Evolutionary conservation across 2,888 invertebrate species (phyloP), one percentile per base, ranked within the genome.

Genomic region (Frankliniella intonsa): DNA sequence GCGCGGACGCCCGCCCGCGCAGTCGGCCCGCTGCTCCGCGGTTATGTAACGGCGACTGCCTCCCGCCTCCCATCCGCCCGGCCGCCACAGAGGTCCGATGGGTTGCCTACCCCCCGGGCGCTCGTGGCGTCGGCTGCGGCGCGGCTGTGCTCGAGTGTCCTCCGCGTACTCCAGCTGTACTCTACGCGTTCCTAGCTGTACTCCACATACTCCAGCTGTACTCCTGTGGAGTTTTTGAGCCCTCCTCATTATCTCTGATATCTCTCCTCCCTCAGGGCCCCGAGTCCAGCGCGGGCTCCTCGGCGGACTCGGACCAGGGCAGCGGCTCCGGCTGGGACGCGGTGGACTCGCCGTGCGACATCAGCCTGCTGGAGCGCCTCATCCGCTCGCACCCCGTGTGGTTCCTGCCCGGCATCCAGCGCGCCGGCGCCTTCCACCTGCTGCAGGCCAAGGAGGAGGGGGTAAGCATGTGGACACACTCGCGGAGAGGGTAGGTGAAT

Each of bases 301-400:
- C 69, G 69, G 69, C 69, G 69, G 69, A 76, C 69, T 76, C 69
- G 83, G 92, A 38, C 38, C 38, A 38, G 38, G 38, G 38, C 38
- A 38, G 38, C 38, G 38, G 91, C 84, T 92, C 92, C 86, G 92
- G 83, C n/a, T 83, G 82, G 65, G 83, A 82, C 25, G 85, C 83
- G n/a, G 85, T 85, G 55, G 85, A 92, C 86, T 93, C 93, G 84
- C 94, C 95, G 84, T 96, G 95, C 88, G 94, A 94, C 89, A 94
- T 96, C 87, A 93, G 94, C 38, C 89, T 96, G 84, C 90, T 96
- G 87, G 97, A 98, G 88, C 91, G 97, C 84, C 91, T 98, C 85
- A 93, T 96, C 87, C 92, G 96, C 85, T 95, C 96, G 55, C 97
- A 97, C 89, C 96, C 97, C 80, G 95, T 98, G 86, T 98, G 98